Evolutionary conservation across 2,113 vertebrate species (phyloP), one percentile per base, ranked within the genome.

Genomic region (Halichoeres trimaculatus): DNA sequence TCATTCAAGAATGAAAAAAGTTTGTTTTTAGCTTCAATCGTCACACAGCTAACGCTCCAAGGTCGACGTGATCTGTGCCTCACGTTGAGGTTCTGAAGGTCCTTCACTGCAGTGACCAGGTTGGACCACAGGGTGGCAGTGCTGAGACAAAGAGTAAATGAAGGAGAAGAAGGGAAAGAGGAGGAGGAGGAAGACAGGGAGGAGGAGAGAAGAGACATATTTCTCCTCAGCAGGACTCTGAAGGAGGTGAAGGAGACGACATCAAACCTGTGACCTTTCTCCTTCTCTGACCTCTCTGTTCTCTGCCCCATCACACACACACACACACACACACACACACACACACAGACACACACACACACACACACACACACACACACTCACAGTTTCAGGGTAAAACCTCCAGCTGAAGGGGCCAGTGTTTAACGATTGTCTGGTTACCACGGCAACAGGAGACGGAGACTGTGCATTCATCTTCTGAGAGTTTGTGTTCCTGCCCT

Each of bases 371-470:
- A 70, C 13, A n/a, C 54, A 65, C 47, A 35, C 47, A 59, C 63
- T 62, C 38, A 3, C 45, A 83, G 45, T 34, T 53, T 72, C 73
- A 47, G 53, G 69, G 54, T 56, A 80, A 80, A 76, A 70, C 64
- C 83, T 86, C 66, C 45, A 57, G 73, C 74, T 53, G 19, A 35
- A 62, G 73, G 63, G 41, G 30, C 30, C 30, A 6, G 3, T 30
- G 30, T 6, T 52, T 77, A 81, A 62, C 14, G 30, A 55, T 81
- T 22, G 35, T 58, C 58, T 64, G 57, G 89, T 93, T 93, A 77
- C 87, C 89, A 62, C n/a, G 86, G 86, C 81, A 91, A 93, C 90
- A 1, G 40, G 65, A 80, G 77, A 67, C 72, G 76, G 81, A 78
- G 74, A 82, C 71, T 57, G 57, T 76, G 52, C 57, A 54, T 79